Conservation (phyloP, 2,888 invertebrate species). For the Bursaphelenchus okinawaensis region DNA sequence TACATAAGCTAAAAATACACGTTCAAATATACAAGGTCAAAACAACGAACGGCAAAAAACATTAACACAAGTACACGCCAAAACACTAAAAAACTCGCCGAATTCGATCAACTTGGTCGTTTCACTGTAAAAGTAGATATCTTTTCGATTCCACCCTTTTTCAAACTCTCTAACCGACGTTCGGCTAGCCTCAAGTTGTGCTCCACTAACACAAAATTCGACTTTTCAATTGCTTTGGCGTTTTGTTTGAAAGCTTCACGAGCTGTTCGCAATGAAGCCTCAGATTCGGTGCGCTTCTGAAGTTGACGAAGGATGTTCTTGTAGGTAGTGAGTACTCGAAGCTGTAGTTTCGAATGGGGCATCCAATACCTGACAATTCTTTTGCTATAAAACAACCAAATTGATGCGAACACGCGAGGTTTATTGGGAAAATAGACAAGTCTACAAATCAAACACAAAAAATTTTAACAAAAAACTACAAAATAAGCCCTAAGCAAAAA, state of each 20-base stretch:
- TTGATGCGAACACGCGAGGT: neutral
- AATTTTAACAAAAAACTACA: neutral
- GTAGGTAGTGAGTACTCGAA: conserved; percentile 35
- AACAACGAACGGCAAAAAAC: no score
- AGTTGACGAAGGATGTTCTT: conserved; percentile 34
- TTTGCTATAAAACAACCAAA: neutral
- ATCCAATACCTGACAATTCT: neutral
- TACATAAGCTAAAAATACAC: no score
- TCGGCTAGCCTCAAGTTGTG: conserved; percentile 34
- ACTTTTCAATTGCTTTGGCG: conserved; percentile 25
- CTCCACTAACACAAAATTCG: conserved; percentile 35
- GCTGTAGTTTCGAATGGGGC: conserved; percentile 37
- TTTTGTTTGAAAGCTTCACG: conserved; percentile 25
- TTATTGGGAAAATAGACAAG: neutral
- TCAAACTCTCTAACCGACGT: conserved; percentile 32
- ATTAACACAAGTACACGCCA: no score
- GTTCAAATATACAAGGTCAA: neutral
- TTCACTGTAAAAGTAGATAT: conserved; percentile 9
- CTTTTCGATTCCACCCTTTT: conserved; percentile 24
- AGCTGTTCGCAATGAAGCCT: conserved; percentile 6
- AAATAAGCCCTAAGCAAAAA: neutral
- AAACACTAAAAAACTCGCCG: neutral
- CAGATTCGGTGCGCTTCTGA: conserved; percentile 1
- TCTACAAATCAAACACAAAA: neutral
- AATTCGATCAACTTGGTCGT: neutral